Percentiles rank a stretch among this genome's conserved stretches.
phyloP scores from a whole-genome alignment of 2,797 vertebrate genomes.

The Borostomias antarcticus region DNA sequence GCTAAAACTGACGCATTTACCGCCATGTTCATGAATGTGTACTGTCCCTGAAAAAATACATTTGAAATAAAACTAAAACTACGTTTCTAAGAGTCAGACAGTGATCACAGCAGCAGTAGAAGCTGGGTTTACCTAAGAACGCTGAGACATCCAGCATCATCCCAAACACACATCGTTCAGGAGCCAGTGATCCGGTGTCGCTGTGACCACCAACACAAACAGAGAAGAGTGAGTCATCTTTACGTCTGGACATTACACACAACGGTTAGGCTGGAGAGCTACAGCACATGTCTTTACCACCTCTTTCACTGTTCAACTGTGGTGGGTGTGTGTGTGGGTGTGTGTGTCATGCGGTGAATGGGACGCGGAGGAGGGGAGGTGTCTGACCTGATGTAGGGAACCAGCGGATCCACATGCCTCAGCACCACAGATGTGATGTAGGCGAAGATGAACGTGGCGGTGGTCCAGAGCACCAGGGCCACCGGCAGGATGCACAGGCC shows the following conservation, averaged over 20 bases:
- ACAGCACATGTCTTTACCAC: too few species aligned
- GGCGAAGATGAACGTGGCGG: conserved; percentile 84
- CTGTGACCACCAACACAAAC: conserved; percentile 70
- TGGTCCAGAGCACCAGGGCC: conserved; percentile 85
- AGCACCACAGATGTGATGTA: conserved; percentile 87
- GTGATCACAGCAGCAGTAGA: neutral
- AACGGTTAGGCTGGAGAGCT: neutral
- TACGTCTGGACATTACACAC: neutral
- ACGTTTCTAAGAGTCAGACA: neutral
- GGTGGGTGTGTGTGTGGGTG: too few species aligned
- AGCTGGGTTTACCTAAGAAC: conserved; percentile 79
- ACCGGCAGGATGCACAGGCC: conserved; percentile 85
- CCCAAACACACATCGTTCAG: conserved; percentile 93
- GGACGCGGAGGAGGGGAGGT: neutral
- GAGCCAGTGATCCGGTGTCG: conserved; percentile 86
- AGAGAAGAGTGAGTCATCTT: neutral
- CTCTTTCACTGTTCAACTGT: too few species aligned
- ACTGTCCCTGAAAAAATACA: too few species aligned
- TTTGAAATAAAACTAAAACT: too few species aligned
- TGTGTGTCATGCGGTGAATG: neutral
- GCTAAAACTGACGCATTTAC: too few species aligned
- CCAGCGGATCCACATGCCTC: conserved; percentile 85
- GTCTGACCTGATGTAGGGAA: conserved; percentile 95
- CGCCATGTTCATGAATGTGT: too few species aligned
- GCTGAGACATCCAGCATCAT: conserved; percentile 89